These are phyloP conservation scores for Callinectes sapidus DNA, from an alignment of 2,888 invertebrate species.

Conservation along the genomic window DNA sequence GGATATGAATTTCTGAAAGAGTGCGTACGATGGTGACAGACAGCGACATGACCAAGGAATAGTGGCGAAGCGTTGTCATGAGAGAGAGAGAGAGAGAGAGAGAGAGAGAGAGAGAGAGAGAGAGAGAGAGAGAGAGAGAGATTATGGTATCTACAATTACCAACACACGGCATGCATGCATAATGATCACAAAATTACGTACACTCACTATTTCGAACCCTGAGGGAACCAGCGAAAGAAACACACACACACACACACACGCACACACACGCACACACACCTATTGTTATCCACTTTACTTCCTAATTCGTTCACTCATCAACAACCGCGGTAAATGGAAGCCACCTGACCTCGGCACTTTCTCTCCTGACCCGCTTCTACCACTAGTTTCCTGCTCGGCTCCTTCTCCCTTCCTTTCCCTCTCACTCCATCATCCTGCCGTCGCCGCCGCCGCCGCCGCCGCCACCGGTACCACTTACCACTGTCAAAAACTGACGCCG, in stretches of 20 bases:
- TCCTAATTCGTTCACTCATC: background rate
- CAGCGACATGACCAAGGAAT: too few relatives aligned
- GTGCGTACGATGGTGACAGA: too few relatives aligned
- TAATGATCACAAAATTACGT: background rate
- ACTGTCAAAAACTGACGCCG: background rate
- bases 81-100: too few relatives aligned
- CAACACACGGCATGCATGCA: too few relatives aligned
- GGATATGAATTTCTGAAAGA: too few relatives aligned
- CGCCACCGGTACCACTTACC: background rate
- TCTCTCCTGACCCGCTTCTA: background rate
- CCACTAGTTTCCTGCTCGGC: background rate
- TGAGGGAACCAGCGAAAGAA: constrained; percentile 21
- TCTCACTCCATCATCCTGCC: background rate
- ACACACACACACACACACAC: constrained; percentile 40
- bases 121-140: too few relatives aligned
- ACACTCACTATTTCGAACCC: background rate
- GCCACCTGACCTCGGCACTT: background rate
- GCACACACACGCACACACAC: constrained; percentile 33
- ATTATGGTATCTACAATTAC: too few relatives aligned
- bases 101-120: too few relatives aligned
- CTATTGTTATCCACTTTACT: background rate
- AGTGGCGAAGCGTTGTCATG: too few relatives aligned
- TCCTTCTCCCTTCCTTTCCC: background rate
- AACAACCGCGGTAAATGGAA: background rate
- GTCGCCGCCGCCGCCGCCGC: background rate